phyloP scores from a whole-genome alignment of 2,797 vertebrate species.

The Enteromius radiatus region DNA sequence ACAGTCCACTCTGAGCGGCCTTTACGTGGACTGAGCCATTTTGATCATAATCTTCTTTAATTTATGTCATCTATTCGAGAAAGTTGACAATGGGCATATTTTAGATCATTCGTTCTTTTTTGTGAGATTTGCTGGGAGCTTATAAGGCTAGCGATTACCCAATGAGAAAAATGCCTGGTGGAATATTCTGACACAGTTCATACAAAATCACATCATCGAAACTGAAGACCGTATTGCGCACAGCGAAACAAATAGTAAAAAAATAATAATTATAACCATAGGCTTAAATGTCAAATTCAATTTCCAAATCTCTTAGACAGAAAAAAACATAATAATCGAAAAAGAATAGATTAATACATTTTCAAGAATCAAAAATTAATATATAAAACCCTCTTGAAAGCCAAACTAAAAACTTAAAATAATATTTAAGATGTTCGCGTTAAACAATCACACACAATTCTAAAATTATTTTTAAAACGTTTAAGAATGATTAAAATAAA shows the following conservation, averaged over 20 bases:
- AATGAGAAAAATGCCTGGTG: not conserved
- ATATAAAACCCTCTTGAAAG: not conserved
- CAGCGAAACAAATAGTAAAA: not conserved
- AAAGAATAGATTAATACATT: not conserved
- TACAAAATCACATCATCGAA: not conserved
- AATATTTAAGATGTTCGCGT: not conserved
- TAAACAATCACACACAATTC: not conserved
- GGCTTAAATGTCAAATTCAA: conserved; percentile 18
- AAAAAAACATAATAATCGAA: not conserved
- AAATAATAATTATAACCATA: not conserved
- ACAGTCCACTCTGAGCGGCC: conserved; percentile 67
- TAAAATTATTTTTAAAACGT: not conserved
- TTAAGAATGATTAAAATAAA: not conserved
- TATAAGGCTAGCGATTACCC: not conserved
- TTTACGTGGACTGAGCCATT: not conserved
- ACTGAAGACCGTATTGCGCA: not conserved
- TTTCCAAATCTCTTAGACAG: not conserved
- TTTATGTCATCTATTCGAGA: not conserved
- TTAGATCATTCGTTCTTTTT: not conserved
- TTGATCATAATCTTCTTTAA: conserved; percentile 12
- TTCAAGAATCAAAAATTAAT: not conserved
- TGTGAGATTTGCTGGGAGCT: not conserved
- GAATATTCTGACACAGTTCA: conserved; percentile 21
- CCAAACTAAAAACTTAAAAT: not conserved
- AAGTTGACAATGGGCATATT: not conserved